phyloP scores from a whole-genome alignment of 2,113 vertebrate genomes.

The Proteles cristata region DNA sequence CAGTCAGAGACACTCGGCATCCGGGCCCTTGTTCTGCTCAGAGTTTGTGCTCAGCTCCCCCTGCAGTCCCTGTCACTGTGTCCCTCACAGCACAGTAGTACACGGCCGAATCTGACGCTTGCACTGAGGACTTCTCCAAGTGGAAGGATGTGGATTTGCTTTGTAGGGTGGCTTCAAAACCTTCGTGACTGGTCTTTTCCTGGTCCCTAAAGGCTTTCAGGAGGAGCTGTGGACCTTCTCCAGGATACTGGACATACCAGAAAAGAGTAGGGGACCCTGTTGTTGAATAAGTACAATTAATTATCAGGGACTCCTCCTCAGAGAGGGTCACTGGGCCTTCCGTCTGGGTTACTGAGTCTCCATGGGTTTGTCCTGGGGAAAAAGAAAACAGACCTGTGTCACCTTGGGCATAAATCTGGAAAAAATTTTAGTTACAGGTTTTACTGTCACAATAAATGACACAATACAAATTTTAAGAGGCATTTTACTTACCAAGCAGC shows the following conservation, averaged over 20 bases:
- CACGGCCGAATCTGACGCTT: constrained; percentile 1
- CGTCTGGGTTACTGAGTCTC: constrained; percentile 26
- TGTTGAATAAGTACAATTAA: constrained; percentile 36
- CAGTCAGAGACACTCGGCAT: neutral
- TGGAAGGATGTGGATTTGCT: neutral
- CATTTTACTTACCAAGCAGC: constrained; percentile 46
- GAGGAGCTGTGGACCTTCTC: constrained; percentile 15
- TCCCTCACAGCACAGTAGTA: neutral
- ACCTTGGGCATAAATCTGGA: neutral
- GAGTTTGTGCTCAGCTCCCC: constrained; percentile 42
- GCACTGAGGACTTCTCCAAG: constrained; percentile 50
- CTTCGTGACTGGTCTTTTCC: neutral
- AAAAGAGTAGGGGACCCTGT: fast-evolving
- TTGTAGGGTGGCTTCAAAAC: constrained; percentile 26
- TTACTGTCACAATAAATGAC: neutral
- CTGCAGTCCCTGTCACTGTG: constrained; percentile 57
- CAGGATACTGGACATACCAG: constrained; percentile 67
- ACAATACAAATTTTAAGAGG: neutral
- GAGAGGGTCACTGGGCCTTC: neutral
- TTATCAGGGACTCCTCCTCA: neutral
- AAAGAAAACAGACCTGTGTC: neutral
- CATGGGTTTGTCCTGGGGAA: neutral
- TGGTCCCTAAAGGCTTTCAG: fast-evolving
- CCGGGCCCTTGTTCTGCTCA: neutral
- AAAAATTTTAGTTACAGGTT: neutral